phyloP scores from a whole-genome alignment of 2,797 vertebrate species.

The Periparus ater region DNA sequence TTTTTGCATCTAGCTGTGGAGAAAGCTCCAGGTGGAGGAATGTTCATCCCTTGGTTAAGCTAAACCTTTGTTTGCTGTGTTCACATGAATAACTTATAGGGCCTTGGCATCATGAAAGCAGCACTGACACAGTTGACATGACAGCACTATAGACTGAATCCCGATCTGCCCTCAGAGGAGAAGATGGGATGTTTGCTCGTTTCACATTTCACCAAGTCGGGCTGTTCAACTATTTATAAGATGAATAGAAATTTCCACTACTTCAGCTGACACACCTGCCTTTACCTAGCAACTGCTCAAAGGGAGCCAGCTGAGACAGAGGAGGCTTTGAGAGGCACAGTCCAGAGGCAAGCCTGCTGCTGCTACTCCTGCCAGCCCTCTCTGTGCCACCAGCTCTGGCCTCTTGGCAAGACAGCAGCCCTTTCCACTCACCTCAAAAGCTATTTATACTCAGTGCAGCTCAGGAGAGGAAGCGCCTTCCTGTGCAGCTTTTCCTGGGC shows the following conservation, averaged over 20 bases:
- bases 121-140: conserved; percentile 85
- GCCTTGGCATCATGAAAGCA: conserved; percentile 80
- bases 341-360: background rate
- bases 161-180: conserved; percentile 83
- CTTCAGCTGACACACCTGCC: conserved; percentile 78
- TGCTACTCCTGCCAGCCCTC: background rate
- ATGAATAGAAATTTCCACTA: conserved; percentile 92
- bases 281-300: conserved; percentile 79
- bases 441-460: background rate
- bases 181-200: conserved; percentile 89
- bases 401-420: background rate
- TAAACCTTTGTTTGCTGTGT: conserved; percentile 72
- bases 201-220: conserved; percentile 88
- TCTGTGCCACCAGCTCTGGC: background rate
- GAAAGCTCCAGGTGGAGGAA: conserved; percentile 59
- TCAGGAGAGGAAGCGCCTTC: background rate
- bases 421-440: background rate
- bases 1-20: conserved; percentile 34
- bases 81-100: conserved; percentile 87
- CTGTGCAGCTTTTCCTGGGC: background rate
- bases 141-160: conserved; percentile 79
- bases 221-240: conserved; percentile 95
- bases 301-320: conserved; percentile 34
- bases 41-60: conserved; percentile 62
- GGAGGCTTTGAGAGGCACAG: background rate